A percentile compares a stretch with the other conserved stretches of the same genome.
Conservation (phyloP, 2,113 vertebrate species). For the Arvicanthis niloticus region DNA sequence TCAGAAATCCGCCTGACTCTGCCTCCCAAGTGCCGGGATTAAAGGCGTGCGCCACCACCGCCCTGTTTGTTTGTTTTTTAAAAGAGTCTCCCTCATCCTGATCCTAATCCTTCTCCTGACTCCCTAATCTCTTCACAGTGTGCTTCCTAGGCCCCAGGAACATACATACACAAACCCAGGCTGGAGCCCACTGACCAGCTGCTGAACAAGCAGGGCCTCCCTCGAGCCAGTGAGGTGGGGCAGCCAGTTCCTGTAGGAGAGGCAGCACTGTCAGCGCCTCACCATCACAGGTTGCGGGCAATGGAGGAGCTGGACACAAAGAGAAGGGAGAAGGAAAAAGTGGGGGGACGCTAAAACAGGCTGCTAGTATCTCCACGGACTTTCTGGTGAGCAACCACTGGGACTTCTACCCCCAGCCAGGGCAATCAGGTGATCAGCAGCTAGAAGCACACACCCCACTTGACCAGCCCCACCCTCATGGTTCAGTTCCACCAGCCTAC, state of each 20-base stretch:
- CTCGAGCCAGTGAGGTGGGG: neutral
- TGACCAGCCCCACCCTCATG: neutral
- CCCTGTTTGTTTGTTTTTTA: too few species aligned
- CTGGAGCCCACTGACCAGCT: neutral
- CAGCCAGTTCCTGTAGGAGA: neutral
- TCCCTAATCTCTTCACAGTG: neutral
- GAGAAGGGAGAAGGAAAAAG: neutral
- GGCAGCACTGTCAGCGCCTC: neutral
- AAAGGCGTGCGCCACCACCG: too few species aligned
- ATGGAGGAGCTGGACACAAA: neutral
- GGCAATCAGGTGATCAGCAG: neutral
- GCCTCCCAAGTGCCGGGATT: too few species aligned
- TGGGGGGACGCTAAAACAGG: neutral
- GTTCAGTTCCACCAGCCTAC: neutral
- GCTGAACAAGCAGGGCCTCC: neutral
- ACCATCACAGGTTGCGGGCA: neutral
- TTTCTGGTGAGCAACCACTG: neutral
- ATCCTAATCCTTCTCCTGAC: neutral
- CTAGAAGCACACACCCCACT: neutral
- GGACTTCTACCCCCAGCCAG: neutral
- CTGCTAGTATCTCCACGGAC: neutral
- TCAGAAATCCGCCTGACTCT: too few species aligned
- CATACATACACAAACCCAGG: neutral
- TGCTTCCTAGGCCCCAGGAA: neutral
- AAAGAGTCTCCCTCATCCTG: neutral